These are phyloP conservation scores for Ptilorrhoa leucosticta DNA, from an alignment of 2,113 vertebrate genomes.

Conservation along the genomic window DNA sequence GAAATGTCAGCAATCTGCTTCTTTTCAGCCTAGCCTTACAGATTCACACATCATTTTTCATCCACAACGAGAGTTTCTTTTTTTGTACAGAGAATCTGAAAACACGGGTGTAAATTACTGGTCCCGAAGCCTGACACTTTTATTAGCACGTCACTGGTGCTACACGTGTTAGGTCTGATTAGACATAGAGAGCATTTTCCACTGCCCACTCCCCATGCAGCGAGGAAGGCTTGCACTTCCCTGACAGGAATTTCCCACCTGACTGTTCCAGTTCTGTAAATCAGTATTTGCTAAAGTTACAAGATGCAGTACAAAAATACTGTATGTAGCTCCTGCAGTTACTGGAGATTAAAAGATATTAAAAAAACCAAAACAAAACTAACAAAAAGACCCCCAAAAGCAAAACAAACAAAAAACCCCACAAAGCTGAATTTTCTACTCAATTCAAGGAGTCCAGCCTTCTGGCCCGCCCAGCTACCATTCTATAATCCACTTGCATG, in stretches of 20 bases:
- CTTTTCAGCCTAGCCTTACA: conserved; percentile 62
- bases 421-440: background rate
- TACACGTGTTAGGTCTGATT: conserved; percentile 30
- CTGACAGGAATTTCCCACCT: background rate
- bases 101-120: conserved; percentile 56
- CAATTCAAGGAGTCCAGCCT: background rate
- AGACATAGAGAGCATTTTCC: background rate
- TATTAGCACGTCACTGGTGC: conserved; percentile 48
- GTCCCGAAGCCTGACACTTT: conserved; percentile 62
- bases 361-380: accelerated
- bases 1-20: conserved; percentile 72
- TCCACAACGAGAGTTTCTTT: background rate
- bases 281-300: background rate
- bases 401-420: background rate
- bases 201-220: background rate
- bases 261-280: background rate
- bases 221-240: background rate
- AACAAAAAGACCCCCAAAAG: background rate
- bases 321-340: background rate
- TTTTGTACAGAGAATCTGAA: conserved; percentile 50
- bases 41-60: conserved; percentile 70
- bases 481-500: background rate
- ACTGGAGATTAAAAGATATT: background rate
- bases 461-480: background rate
- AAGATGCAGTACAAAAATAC: background rate